Conservation (phyloP, 2,113 vertebrate genomes). For the Odobenus rosmarus region DNA sequence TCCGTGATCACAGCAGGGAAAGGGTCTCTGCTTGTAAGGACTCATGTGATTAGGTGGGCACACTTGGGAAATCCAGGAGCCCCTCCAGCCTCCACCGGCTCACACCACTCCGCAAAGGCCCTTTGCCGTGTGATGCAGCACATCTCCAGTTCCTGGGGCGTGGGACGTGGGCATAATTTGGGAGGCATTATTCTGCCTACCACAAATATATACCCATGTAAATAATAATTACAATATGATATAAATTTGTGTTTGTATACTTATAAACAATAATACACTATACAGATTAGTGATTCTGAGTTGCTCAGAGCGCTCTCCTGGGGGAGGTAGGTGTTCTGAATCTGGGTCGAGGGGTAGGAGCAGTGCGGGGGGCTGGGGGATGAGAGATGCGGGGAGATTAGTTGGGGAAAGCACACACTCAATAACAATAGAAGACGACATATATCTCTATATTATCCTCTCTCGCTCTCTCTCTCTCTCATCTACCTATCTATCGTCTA, state of each 20-base stretch:
- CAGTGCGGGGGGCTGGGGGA: fast-evolving
- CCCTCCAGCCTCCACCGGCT: neutral
- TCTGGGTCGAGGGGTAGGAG: neutral
- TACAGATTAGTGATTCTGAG: neutral
- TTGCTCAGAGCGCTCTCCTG: neutral
- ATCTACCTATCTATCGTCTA: too few species aligned
- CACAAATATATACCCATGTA: neutral
- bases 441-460: too few species aligned
- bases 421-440: too few species aligned
- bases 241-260: neutral
- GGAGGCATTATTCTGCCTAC: too few species aligned
- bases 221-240: neutral
- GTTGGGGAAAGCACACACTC: neutral
- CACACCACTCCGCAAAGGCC: neutral
- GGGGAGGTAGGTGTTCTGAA: neutral
- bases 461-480: too few species aligned
- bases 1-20: neutral
- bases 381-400: neutral
- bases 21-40: neutral
- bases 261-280: neutral
- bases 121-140: neutral
- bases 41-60: neutral
- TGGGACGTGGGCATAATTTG: fast-evolving
- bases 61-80: neutral
- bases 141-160: neutral